A percentile compares a stretch with the other conserved stretches of the same genome.
Evolutionary conservation across 2,888 invertebrate genomes (phyloP).

Genomic region (Platynereis dumerilii): DNA sequence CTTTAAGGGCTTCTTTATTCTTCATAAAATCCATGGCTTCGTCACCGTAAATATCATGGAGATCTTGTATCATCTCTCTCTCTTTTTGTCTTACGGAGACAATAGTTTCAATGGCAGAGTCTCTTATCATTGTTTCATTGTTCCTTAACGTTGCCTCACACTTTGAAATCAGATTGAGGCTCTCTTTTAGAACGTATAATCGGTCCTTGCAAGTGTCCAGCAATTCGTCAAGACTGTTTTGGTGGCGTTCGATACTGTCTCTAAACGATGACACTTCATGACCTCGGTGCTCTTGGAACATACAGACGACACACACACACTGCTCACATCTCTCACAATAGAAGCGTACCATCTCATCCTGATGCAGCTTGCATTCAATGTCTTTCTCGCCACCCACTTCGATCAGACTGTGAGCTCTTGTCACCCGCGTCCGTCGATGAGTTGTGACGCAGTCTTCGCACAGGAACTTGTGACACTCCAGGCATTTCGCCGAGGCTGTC

Average conservation of each 20-base stretch:
- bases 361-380: conserved; percentile 59
- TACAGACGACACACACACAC: conserved; percentile 62
- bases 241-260: conserved; percentile 55
- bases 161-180: conserved; percentile 51
- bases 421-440: conserved; percentile 59
- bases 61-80: conserved; percentile 50
- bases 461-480: conserved; percentile 60
- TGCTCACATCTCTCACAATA: conserved; percentile 62
- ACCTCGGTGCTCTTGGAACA: conserved; percentile 61
- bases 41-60: conserved; percentile 52
- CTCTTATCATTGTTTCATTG: conserved; percentile 56
- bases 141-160: conserved; percentile 55
- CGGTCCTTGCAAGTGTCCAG: conserved; percentile 36
- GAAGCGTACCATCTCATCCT: conserved; percentile 59
- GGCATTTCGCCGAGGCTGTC: conserved; percentile 57
- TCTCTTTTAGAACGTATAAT: conserved; percentile 43
- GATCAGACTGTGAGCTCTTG: conserved; percentile 57
- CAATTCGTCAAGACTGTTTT: conserved; percentile 28
- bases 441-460: conserved; percentile 58
- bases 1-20: conserved; percentile 51
- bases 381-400: conserved; percentile 61
- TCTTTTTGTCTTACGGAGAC: conserved; percentile 47
- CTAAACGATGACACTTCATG: conserved; percentile 61
- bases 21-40: conserved; percentile 50
- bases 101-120: conserved; percentile 55